Conservation (phyloP, 2,888 invertebrate species). For the Podabrus alpinus region DNA sequence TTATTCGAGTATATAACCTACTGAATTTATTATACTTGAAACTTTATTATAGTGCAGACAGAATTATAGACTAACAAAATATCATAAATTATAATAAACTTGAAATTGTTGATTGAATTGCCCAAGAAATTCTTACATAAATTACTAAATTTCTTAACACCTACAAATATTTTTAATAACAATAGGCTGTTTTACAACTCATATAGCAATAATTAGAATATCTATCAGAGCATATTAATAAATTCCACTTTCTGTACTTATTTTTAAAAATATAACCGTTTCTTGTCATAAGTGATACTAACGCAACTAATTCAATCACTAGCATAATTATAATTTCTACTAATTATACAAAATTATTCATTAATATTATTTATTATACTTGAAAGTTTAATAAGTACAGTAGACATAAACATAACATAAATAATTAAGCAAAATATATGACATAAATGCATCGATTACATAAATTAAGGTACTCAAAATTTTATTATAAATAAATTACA, state of each 20-base stretch:
- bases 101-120: background rate
- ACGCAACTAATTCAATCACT: background rate
- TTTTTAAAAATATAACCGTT: background rate
- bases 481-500: too few species aligned
- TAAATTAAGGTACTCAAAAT: too few species aligned
- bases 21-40: constrained; percentile 11
- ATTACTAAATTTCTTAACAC: background rate
- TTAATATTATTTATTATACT: background rate
- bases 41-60: constrained; percentile 8
- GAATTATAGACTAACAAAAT: constrained; percentile 7
- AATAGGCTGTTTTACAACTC: background rate
- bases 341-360: background rate
- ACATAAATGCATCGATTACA: too few species aligned
- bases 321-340: background rate
- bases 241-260: background rate
- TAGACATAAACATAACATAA: too few species aligned
- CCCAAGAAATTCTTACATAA: background rate
- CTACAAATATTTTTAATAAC: background rate
- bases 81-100: constrained; percentile 3
- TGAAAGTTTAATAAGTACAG: too few species aligned
- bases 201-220: background rate
- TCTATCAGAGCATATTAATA: background rate
- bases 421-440: too few species aligned
- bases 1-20: constrained; percentile 1
- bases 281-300: background rate